These are phyloP conservation scores for Macquaria ambigua DNA, from an alignment of 2,113 vertebrate genomes.

Conservation along the genomic window DNA sequence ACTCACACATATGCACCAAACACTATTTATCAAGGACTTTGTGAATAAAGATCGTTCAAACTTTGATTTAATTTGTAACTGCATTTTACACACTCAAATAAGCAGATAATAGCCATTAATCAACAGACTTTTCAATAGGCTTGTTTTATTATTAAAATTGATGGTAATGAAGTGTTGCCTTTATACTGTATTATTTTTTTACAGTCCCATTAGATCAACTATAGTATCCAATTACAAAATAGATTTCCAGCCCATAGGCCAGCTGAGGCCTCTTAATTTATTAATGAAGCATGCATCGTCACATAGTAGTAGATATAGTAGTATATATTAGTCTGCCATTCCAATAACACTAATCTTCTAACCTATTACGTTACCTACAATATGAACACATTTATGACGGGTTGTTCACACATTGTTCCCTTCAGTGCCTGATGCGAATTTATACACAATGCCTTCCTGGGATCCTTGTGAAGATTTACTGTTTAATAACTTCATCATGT, in stretches of 20 bases:
- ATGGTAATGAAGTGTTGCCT: not conserved
- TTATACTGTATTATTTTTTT: not conserved
- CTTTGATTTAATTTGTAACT: not conserved
- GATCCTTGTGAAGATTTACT: not conserved
- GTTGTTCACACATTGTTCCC: too few relatives aligned
- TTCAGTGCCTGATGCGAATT: not conserved
- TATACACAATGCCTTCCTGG: not conserved
- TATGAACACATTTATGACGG: not conserved
- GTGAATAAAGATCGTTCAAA: not conserved
- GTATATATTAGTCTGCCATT: not conserved
- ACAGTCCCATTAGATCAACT: not conserved
- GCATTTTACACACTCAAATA: not conserved
- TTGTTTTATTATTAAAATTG: not conserved
- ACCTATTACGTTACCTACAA: not conserved
- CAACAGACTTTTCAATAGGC: not conserved
- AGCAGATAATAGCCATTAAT: not conserved
- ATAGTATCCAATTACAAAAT: conserved; percentile 11
- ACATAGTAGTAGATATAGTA: not conserved
- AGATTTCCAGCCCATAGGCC: conserved; percentile 6
- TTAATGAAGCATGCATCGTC: conserved; percentile 1
- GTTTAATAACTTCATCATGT: not conserved
- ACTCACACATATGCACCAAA: not conserved
- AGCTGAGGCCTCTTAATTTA: conserved; percentile 15
- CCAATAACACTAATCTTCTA: too few relatives aligned
- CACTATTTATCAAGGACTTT: not conserved